Evolutionary conservation across 2,888 invertebrate genomes (phyloP), one percentile per base, ranked within the genome.

Genomic region (Sthenelais limicola): DNA sequence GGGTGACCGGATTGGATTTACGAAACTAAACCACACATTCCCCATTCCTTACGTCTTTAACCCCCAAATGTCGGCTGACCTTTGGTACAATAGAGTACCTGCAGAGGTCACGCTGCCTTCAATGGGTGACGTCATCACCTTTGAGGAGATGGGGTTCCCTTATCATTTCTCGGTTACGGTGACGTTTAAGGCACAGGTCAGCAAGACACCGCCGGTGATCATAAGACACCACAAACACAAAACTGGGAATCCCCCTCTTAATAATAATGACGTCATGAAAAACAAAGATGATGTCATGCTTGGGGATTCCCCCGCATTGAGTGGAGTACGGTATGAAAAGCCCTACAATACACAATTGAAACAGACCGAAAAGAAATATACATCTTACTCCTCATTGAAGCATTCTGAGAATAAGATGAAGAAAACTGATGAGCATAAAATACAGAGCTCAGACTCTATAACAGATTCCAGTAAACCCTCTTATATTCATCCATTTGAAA

Each of bases 151-250:
- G 30, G 52, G 54, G 4, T 54, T 54, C 33, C 70, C 70, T 9
- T 70, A 70, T 47, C 70, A 70, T 33, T 70, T 70, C 28, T 70
- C 70, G 7, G 52, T 70, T 5, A 70, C 70, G 12, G 70, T 70
- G 21, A 70, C 70, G 2, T 70, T 70, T 30, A 51, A 54, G 35
- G 70, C 70, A n/a, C 35, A 62, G 38, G 62, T 62, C 62, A 62
- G 38, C 21, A 21, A 28, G 1, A 62, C 24, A 9, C 38, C 35
- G 24, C 62, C 62, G 1, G 26, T 18, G 5, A 15, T 62, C 3
- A 2, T 38, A 35, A 33, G 35, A 18, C 35, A 21, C 7, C 12
- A 33, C 38, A 12, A 21, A 9, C 26, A 24, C 15, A 38, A 38
- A 38, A n/a, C 35, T 21, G 15, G 18, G n/a, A 35, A n/a, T 1